Evolutionary conservation across 1,140 invertebrate species (phyloP).

Genomic region (Magallana gigas): DNA sequence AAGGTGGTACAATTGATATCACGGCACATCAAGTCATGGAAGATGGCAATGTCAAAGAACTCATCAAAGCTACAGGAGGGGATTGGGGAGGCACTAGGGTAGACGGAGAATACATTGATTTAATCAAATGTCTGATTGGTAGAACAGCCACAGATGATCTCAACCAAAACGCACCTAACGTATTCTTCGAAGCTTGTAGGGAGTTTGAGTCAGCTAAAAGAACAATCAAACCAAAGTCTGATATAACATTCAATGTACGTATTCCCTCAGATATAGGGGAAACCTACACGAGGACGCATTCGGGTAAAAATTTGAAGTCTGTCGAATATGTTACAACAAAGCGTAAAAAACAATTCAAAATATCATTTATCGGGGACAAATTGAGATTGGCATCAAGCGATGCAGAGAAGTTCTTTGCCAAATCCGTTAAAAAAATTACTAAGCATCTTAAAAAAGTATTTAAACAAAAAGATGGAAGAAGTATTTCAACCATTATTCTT

Average conservation of each 20-base stretch:
- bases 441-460: not conserved
- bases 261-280: not conserved
- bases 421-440: conserved; percentile 14
- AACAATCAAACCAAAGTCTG: not conserved
- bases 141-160: not conserved
- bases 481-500: conserved; percentile 15
- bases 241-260: not conserved
- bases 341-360: not conserved
- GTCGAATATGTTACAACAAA: not conserved
- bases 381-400: not conserved
- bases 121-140: conserved; percentile 20
- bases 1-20: conserved; percentile 57
- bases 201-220: conserved; percentile 39
- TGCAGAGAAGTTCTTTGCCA: conserved; percentile 10
- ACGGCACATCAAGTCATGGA: conserved; percentile 26
- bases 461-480: conserved; percentile 4
- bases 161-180: not conserved
- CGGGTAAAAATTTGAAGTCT: not conserved
- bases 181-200: not conserved
- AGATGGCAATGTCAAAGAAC: conserved; percentile 44
- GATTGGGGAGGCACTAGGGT: conserved; percentile 55
- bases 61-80: conserved; percentile 53
- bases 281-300: not conserved
- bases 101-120: conserved; percentile 25
- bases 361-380: not conserved